These are phyloP conservation scores for Pangasius mekongensis DNA, from an alignment of 2,797 vertebrate species.

Conservation along the genomic window DNA sequence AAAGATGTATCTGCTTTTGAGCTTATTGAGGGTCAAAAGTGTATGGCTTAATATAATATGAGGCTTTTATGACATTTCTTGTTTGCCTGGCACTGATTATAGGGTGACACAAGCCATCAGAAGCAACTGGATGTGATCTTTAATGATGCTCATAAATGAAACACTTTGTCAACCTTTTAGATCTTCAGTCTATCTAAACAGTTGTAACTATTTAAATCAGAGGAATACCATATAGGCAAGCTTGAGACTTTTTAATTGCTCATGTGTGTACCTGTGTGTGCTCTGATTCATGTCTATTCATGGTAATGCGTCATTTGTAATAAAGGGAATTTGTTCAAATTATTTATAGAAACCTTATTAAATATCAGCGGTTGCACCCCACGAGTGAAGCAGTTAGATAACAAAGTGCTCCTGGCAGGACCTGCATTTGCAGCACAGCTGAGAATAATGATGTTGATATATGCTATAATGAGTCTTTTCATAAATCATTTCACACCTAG, in stretches of 20 bases:
- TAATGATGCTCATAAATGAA: neutral
- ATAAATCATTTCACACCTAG: slow-evolving; percentile 30
- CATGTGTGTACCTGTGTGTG: neutral
- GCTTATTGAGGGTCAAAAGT: neutral
- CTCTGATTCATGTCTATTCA: neutral
- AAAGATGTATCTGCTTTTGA: neutral
- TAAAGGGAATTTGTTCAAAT: slow-evolving; percentile 1
- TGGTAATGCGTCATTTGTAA: neutral
- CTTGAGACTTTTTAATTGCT: neutral
- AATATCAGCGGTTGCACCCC: slow-evolving; percentile 13
- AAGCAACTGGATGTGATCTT: neutral
- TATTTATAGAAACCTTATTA: slow-evolving; percentile 38
- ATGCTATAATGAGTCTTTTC: neutral
- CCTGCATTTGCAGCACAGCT: neutral
- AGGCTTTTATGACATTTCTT: neutral
- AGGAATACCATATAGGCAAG: neutral
- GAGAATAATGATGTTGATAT: slow-evolving; percentile 14
- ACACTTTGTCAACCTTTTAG: neutral
- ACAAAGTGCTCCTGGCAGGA: neutral
- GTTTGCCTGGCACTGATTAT: neutral
- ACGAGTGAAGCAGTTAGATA: neutral
- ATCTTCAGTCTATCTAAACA: neutral
- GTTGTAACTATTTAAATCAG: neutral
- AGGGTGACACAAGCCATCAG: too few relatives aligned
- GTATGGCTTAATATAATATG: neutral